Percentiles rank a stretch among this genome's conserved stretches.
Evolutionary conservation across 2,888 invertebrate genomes (phyloP).

Genomic region (Drosophila fulvimacula): DNA sequence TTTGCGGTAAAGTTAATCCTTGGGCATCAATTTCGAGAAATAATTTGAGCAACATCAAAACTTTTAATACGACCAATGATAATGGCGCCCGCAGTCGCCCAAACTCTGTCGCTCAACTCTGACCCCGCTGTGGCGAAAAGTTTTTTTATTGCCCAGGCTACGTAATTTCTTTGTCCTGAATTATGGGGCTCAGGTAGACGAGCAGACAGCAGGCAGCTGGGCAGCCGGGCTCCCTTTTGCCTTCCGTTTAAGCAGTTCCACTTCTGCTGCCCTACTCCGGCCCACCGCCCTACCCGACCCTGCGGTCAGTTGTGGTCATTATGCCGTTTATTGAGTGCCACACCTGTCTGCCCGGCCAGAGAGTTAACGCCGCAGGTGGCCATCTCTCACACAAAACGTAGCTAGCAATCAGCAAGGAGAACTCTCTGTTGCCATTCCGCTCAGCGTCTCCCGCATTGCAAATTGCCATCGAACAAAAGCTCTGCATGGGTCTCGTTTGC

Average conservation of each 20-base stretch:
- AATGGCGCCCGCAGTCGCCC: conserved; percentile 51
- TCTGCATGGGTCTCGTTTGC: conserved; percentile 20
- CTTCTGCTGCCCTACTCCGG: background rate
- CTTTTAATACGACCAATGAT: conserved; percentile 82
- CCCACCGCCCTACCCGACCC: background rate
- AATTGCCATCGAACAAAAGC: conserved; percentile 50
- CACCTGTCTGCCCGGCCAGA: conserved; percentile 53
- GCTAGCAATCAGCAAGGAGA: background rate
- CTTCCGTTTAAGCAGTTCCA: background rate
- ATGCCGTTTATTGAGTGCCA: conserved; percentile 73
- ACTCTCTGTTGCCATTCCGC: conserved; percentile 2
- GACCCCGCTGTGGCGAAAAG: conserved; percentile 27
- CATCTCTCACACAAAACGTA: conserved; percentile 7
- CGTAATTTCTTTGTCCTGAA: conserved; percentile 75
- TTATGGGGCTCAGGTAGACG: conserved; percentile 58
- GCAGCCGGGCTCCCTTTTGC: conserved; percentile 20
- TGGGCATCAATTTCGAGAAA: conserved; percentile 80
- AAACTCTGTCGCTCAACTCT: background rate
- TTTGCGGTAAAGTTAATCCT: conserved; percentile 74
- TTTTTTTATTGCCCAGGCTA: conserved; percentile 68
- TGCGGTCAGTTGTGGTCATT: conserved; percentile 72
- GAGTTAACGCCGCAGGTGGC: conserved; percentile 37
- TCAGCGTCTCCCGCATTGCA: conserved; percentile 21
- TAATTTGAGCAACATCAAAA: conserved; percentile 80
- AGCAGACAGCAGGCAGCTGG: conserved; percentile 25